Evolutionary conservation across 2,113 vertebrate species (phyloP), one percentile per base, ranked within the genome.

Genomic region (Carassius gibelio): DNA sequence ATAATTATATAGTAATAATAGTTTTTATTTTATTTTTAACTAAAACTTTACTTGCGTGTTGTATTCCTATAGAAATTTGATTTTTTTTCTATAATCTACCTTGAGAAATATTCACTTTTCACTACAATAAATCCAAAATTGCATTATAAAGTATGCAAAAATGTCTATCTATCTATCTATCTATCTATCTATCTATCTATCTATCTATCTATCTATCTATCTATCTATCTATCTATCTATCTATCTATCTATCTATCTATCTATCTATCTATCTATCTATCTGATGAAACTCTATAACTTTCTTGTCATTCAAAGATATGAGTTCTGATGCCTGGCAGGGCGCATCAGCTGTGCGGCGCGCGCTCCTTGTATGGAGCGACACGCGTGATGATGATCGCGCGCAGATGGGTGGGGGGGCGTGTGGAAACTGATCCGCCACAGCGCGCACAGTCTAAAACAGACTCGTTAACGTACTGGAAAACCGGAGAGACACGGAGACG

Each of bases 371-470:
- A 42, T 75, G 81, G 84, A 30, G 61, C 72, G 30, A 86, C 75
- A 85, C 61, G 59, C 84, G n/a, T 79, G 84, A 26, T 88, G 80
- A 86, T 84, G 84, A 87, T 85, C 62, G 80, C 81, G 76, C 57
- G 45, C 69, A 87, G 83, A 84, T 76, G 85, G 85, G 75, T 52
- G 81, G 69, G 69, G 83, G 55, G 55, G 77, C 42, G 75, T 78
- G 84, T 66, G 85, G 88, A 91, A 92, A 91, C 88, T 42, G 87
- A 87, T 84, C 84, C 85, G 78, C 69, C 59, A 55, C 83, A 21
- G 72, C 75, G 77, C 77, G 82, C 81, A 89, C 52, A 57, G 85
- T 86, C 78, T 74, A 72, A 90, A 74, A 85, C 87, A 86, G 89
- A 89, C 87, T 75, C 75, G 9, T 62, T 55, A 88, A 87, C 89